Evolutionary conservation across 2,113 vertebrate genomes (phyloP), one percentile per base, ranked within the genome.

Genomic region (Nycticorax nycticorax): DNA sequence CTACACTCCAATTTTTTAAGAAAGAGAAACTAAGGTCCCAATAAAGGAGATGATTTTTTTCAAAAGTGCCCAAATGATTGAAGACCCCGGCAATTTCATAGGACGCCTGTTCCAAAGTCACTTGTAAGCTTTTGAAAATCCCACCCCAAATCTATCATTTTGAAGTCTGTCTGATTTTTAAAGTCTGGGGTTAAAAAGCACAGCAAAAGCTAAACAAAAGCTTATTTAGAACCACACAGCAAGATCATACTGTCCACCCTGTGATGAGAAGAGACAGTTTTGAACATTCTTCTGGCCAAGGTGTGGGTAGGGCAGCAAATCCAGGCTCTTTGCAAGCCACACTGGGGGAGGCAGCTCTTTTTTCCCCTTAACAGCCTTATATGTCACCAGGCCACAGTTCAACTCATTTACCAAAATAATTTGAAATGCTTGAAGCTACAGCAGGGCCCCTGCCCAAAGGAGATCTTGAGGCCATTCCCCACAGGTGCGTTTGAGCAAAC

Each of bases 1-100:
- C 96, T 83, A 62, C 50, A 35, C 37, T 97, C 77, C 57, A 85
- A 72, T 91, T 88, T 89, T 92, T 87, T 53, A 82, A 89, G 62
- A 21, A 94, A 85, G 48, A 84, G 69, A 89, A 93, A 68, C 48
- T 78, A n/a, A 79, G 18, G 35, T 77, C 67, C 64, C 0, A 0
- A 39, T 91, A 66, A 95, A 92, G 32, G 35, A n/a, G 39, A 27
- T 11, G 0, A 22, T 39, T 72, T 84, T 89, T 93, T 92, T 75
- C 69, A 18, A 27, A 72, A 73, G 41, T 67, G 62, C 63, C 72
- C 8, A 0, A 50, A 28, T 85, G 89, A 91, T 89, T 69, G 64
- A 96, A 73, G 66, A 87, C 16, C 14, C 18, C 67, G 24, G 50
- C 32, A 69, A 76, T 92, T 57, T 89, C 63, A 16, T 59, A 69